Percentiles rank a stretch among this genome's conserved stretches.
These are phyloP conservation scores for Lithophane semibrunnea DNA, from an alignment of 2,888 invertebrate genomes.

Conservation along the genomic window DNA sequence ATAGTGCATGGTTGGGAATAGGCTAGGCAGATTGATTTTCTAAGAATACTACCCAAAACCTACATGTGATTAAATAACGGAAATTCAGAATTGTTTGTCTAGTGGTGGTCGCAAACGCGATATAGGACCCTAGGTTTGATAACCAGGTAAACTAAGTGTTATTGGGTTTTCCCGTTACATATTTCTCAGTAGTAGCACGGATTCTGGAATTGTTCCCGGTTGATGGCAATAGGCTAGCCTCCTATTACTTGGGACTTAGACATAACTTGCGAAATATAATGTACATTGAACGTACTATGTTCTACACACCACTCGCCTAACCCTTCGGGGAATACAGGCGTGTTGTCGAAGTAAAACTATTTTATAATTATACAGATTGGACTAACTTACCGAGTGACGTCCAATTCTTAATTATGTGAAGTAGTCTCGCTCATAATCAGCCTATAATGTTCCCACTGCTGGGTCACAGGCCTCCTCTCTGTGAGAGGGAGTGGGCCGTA, in stretches of 20 bases:
- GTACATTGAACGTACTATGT: too few relatives aligned
- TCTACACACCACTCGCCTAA: background rate
- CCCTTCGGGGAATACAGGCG: too few relatives aligned
- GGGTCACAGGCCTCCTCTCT: too few relatives aligned
- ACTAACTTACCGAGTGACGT: too few relatives aligned
- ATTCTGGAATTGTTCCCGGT: background rate
- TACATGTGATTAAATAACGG: too few relatives aligned
- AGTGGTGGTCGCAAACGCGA: background rate
- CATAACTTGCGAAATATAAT: background rate
- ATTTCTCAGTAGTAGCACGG: background rate
- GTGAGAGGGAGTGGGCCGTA: too few relatives aligned
- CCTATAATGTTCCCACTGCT: too few relatives aligned
- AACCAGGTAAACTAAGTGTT: background rate
- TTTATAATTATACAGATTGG: too few relatives aligned
- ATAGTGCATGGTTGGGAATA: too few relatives aligned
- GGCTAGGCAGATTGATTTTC: background rate
- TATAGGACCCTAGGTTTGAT: background rate
- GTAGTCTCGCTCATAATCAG: too few relatives aligned
- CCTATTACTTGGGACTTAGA: background rate
- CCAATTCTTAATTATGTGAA: too few relatives aligned
- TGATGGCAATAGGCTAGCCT: background rate
- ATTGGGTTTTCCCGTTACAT: background rate
- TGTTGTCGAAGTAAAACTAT: background rate
- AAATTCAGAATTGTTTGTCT: background rate
- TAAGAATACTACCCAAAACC: background rate